Percentiles rank a stretch among this genome's conserved stretches.
phyloP scores from a whole-genome alignment of 2,113 vertebrate genomes.

The Halcyon senegalensis region DNA sequence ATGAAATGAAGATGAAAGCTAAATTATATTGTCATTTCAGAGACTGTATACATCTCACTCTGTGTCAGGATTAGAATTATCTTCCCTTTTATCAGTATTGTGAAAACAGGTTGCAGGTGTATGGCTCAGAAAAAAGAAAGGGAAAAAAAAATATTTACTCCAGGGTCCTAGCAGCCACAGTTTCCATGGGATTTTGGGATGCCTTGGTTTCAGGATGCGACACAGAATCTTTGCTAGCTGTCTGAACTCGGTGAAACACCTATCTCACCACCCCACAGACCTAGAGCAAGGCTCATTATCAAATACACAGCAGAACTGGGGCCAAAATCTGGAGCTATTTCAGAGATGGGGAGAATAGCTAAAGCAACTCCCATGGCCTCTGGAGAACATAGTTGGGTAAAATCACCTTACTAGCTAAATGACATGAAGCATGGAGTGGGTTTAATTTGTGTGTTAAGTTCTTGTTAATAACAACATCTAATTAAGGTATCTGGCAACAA shows the following conservation, averaged over 20 bases:
- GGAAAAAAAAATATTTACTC: not conserved
- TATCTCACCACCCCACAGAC: not conserved
- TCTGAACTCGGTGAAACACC: not conserved
- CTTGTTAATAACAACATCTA: slow-evolving; percentile 52
- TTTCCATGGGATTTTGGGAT: not conserved
- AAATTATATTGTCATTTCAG: not conserved
- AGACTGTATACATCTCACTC: not conserved
- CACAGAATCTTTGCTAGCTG: not conserved
- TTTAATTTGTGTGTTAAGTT: slow-evolving; percentile 26
- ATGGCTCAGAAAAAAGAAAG: not conserved
- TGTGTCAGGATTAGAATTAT: not conserved
- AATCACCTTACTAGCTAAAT: slow-evolving; percentile 7
- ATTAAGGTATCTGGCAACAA: slow-evolving; percentile 26
- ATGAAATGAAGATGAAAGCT: not conserved
- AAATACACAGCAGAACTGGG: not conserved
- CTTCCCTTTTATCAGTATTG: not conserved
- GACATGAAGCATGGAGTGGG: not conserved
- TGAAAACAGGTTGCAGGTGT: not conserved
- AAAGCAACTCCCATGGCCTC: not conserved
- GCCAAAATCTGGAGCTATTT: not conserved
- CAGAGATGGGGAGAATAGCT: not conserved
- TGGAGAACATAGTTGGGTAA: not conserved
- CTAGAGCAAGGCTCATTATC: not conserved
- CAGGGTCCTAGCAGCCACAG: not conserved
- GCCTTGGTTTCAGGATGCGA: not conserved